Evolutionary conservation across 2,888 invertebrate species (phyloP).

Genomic region (Clitarchus hookeri): DNA sequence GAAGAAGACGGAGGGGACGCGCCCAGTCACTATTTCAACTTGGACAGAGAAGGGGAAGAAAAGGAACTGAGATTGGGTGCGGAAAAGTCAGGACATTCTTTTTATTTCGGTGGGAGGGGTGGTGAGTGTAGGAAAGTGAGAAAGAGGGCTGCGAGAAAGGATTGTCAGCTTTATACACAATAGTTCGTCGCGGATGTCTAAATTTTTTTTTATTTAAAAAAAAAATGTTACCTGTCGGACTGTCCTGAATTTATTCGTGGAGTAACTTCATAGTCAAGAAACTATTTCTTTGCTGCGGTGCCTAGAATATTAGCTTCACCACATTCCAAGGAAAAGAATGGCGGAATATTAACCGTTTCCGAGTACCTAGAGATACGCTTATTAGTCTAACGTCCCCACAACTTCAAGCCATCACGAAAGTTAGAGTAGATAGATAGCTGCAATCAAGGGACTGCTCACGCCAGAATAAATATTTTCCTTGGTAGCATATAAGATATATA

Average conservation of each 20-base stretch:
- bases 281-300: no score
- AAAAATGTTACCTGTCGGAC: not conserved
- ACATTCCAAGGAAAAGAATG: no score
- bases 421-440: no score
- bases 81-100: not conserved
- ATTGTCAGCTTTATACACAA: not conserved
- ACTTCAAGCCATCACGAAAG: no score
- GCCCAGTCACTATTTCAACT: not conserved
- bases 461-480: no score
- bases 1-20: not conserved
- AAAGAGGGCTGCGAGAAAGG: not conserved
- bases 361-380: no score
- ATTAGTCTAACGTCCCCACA: no score
- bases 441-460: no score
- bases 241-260: not conserved
- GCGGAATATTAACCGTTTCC: no score
- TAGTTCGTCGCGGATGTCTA: not conserved
- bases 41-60: not conserved
- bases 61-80: slow-evolving; percentile 4
- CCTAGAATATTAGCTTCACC: no score
- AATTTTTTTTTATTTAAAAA: not conserved
- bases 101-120: not conserved
- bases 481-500: no score
- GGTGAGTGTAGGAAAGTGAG: not conserved
- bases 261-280: not conserved